phyloP scores from a whole-genome alignment of 2,797 vertebrate genomes.

The Centropyge bicolor region DNA sequence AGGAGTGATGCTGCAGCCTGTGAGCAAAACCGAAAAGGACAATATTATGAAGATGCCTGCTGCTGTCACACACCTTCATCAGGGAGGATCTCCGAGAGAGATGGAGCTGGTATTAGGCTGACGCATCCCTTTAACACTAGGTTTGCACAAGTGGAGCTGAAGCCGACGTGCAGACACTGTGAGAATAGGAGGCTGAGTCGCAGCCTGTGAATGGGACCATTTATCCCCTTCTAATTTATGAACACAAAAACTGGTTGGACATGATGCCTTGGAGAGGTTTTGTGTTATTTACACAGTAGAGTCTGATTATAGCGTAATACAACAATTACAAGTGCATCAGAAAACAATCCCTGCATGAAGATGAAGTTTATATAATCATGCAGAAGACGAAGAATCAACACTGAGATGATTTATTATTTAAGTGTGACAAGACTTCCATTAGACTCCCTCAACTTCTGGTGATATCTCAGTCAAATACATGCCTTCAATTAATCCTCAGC shows the following conservation, averaged over 20 bases:
- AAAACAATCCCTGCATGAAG: conserved; percentile 10
- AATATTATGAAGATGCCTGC: conserved; percentile 52
- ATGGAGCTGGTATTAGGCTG: not conserved
- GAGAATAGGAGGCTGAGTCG: not conserved
- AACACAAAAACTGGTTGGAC: not conserved
- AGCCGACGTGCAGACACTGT: not conserved
- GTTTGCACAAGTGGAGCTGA: conserved; percentile 13
- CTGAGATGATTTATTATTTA: conserved; percentile 20
- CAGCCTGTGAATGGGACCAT: not conserved
- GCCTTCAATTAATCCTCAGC: conserved; percentile 67
- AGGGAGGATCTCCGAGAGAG: conserved; percentile 5
- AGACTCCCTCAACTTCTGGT: conserved; percentile 54
- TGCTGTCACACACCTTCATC: conserved; percentile 52
- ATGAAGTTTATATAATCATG: conserved; percentile 1
- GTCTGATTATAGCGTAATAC: not conserved
- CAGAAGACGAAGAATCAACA: conserved; percentile 12
- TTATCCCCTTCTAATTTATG: not conserved
- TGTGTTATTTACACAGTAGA: conserved; percentile 9
- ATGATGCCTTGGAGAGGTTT: not conserved
- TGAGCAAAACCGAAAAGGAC: conserved; percentile 47
- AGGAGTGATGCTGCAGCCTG: conserved; percentile 66
- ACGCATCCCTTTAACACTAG: not conserved
- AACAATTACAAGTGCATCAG: not conserved
- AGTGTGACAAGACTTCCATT: conserved; percentile 47
- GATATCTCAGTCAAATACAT: conserved; percentile 55